A percentile compares a stretch with the other conserved stretches of the same genome.
Conservation (phyloP, 1,140 invertebrate genomes). For the Palaemon carinicauda region DNA sequence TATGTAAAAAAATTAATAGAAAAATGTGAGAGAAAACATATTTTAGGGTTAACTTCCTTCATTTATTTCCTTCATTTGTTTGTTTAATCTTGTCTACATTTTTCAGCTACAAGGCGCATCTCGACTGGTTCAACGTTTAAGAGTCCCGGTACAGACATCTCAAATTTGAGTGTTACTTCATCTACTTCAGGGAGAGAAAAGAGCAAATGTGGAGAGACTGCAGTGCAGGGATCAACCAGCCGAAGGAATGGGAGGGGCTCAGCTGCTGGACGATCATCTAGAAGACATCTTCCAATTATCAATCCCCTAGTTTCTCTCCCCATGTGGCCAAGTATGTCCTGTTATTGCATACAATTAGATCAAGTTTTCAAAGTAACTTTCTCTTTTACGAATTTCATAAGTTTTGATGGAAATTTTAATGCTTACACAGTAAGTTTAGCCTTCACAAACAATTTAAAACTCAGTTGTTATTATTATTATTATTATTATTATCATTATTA, state of each 20-base stretch:
- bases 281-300: slow-evolving; percentile 76
- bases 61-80: too few relatives aligned
- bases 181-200: slow-evolving; percentile 51
- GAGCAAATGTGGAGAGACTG: slow-evolving; percentile 60
- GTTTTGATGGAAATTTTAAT: too few relatives aligned
- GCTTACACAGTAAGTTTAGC: too few relatives aligned
- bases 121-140: slow-evolving; percentile 62
- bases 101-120: slow-evolving; percentile 61
- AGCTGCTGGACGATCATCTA: slow-evolving; percentile 61
- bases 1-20: too few relatives aligned
- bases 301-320: slow-evolving; percentile 86
- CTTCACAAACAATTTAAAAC: too few relatives aligned
- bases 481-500: too few relatives aligned
- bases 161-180: slow-evolving; percentile 47
- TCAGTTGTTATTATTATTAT: too few relatives aligned
- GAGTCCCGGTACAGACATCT: slow-evolving; percentile 61
- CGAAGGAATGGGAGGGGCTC: slow-evolving; percentile 50
- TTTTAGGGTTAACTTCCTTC: too few relatives aligned
- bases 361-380: not conserved
- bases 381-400: too few relatives aligned
- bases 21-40: too few relatives aligned
- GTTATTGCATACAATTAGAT: not conserved
- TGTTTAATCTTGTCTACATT: slow-evolving; percentile 10
- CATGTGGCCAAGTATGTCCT: slow-evolving; percentile 83
- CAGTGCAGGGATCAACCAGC: slow-evolving; percentile 36